Evolutionary conservation across 2,888 invertebrate species (phyloP), one percentile per base, ranked within the genome.

Genomic region (Aphidius colemani): DNA sequence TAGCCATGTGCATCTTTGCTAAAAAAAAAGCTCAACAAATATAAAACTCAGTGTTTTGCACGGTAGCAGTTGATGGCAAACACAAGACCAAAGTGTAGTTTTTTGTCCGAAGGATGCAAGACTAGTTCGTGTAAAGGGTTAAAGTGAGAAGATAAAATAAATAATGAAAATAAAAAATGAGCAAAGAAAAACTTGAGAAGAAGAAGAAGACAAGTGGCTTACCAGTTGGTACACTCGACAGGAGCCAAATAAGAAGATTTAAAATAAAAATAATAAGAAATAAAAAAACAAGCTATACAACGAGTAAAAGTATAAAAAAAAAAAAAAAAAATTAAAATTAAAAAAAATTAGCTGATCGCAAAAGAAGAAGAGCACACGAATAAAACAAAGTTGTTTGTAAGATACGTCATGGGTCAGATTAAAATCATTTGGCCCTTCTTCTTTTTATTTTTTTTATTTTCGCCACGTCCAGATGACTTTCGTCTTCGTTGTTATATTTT

Each of bases 201-300:
- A 63, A 18, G 48, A 59, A 50, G 59, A 60, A 62, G 61, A 64
- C 66, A 66, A 70, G 70, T 65, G 66, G 64, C 66, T 69, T 67
- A 70, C 69, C 66, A 69, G 66, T 63, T 61, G 61, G 61, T 49
- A 59, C 57, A 66, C 53, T 57, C 59, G 43, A 43, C 45, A 18
- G 50, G 53, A 49, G 57, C 43, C 9, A 60, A 69, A 59, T 61
- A 65, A 44, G 64, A 65, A 63, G 66, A 53, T 64, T 59, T 70
- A 69, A 68, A 68, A 74, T 72, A 73, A 73, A 67, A 66, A 70
- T 60, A 69, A 69, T 66, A 64, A 68, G 60, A 55, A 63, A 65
- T 61, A 57, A 53, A 48, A 62, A 64, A 56, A 18, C 39, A 39
- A 44, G 45, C 46, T 59, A 59, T 59, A 63, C 59, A 64, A 59